Evolutionary conservation across 2,113 vertebrate genomes (phyloP), one percentile per base, ranked within the genome.

Genomic region (Sander vitreus): DNA sequence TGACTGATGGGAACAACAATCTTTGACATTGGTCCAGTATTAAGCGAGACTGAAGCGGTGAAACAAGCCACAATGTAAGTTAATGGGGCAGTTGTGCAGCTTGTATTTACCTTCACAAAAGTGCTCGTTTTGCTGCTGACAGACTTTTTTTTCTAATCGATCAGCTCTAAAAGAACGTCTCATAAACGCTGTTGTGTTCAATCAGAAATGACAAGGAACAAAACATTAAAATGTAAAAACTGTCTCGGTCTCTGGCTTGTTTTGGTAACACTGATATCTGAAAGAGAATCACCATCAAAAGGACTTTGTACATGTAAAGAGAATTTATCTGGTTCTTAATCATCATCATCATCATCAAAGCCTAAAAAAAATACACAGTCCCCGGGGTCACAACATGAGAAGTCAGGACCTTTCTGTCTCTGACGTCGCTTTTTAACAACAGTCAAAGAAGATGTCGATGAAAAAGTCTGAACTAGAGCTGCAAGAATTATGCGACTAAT

Each of bases 281-380:
- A 16, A 47, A 59, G 67, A 58, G 69, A 45, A 14, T 10, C 64
- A 21, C 58, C 70, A 53, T 72, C 78, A 73, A 23, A 81, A 8
- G 23, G 21, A 73, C 70, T 81, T n/a, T 76, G 70, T 4, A 2
- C 23, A 14, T 25, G 75, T 82, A 87, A 77, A 74, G 79, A 67
- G 16, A 1, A 2, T 19, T 39, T 53, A 79, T 88, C 75, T 54
- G 51, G 9, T 39, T 21, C 36, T 43, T 78, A 54, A 60, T 67
- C 59, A 11, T 59, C 57, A 19, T 30, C 78, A 19, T 30, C 78
- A 36, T 1, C 6, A 36, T 6, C 58, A 80, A 57, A 77, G 73
- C 47, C 18, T 30, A n/a, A n/a, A 39, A 47, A 23, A 36, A 23
- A 62, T 15, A 76, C 85, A 82, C 71, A 39, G 50, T 7, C 51